Evolutionary conservation across 1,140 invertebrate species (phyloP), one percentile per base, ranked within the genome.

Genomic region (Pogonomyrmex barbatus): DNA sequence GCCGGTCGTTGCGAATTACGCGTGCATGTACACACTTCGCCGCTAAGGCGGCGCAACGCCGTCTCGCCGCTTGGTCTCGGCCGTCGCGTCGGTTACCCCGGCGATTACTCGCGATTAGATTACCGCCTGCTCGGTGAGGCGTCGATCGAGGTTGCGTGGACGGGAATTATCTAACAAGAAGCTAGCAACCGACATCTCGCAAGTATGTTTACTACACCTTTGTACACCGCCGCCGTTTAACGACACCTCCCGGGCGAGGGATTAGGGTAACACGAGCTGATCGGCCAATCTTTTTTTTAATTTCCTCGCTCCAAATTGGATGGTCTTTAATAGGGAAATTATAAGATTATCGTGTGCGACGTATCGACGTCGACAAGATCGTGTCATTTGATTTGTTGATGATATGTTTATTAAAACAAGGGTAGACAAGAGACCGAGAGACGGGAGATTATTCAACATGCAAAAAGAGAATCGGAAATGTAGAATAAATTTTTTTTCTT

Each of bases 101-200:
- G 42, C 54, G 68, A 83, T 83, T 83, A 83, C 30, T 73, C 79
- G 68, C 79, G 79, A 83, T 83, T 83, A 83, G 79, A 83, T 83
- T 83, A 83, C 67, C 42, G 17, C 67, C 33, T 39, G 65, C 67
- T 81, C 63, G 24, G 42, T 5, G 62, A 65, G 47, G 77, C 47
- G 54, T 30, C 54, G 39, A 68, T 68, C 42, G 65, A 30, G 65
- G 67, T 82, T 82, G 67, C 67, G 42, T 82, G 68, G 42, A 82
- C n/a, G 17, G 30, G 10, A 17, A 75, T 83, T 83, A 83, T 83
- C 79, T 83, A 83, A 83, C 68, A 39, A 83, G 79, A 50, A 75
- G 68, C n/a, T 73, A 50, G 68, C 68, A 24, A 73, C 24, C 30
- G 67, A 71, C 67, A 30, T 82, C 52, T 30, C 52, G 54, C 30